Base-by-base conservation (phyloP, 2,113 vertebrate genomes). In the Sinocyclocheilus anshuiensis region DNA sequence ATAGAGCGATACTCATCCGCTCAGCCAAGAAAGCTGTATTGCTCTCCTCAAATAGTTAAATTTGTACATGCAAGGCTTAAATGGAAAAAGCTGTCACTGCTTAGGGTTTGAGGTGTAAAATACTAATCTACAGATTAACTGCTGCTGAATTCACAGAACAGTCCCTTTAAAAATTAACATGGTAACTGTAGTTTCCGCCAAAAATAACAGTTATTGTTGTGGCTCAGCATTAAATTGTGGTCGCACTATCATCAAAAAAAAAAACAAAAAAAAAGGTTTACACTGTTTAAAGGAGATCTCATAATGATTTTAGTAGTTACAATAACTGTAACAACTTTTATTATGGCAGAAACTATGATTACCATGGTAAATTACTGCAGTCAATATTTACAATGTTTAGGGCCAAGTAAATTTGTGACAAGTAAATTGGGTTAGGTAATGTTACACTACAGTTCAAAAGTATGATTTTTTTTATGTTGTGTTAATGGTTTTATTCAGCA, bases 31-130 rank as follows among this genome's bases (percentile, higher is more conserved):
- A 61, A 61, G 20, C 20, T 15, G 20, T 6, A 8, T 61, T 80
- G 18, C 55, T 61, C 4, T 61, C 6, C 33, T 61, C 77, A 15
- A 7, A 79, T 22, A 79, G 11, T 79, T 79, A n/a, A 22, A 24
- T 79, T 61, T 79, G 48, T 77, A 77, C 48, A 53, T 50, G 24
- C 24, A 53, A 72, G 69, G 29, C 33, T 72, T 72, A 72, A 72
- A 20, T 39, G 69, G n/a, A 45, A 63, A 48, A 24, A 26, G 65
- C 24, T 69, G 74, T 16, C 74, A 76, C 8, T 45, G 36, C 71
- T 45, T 74, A 74, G 2, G 42, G n/a, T 26, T 53, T 45, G 74
- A 24, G 39, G 42, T 50, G 74, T 50, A 76, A 76, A 76, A 26
- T 26, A 76, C 74, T 50, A 50, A 22, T 42, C 69, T 12, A 42